Conservation (phyloP, 2,113 vertebrate species). For the Lepus americanus region DNA sequence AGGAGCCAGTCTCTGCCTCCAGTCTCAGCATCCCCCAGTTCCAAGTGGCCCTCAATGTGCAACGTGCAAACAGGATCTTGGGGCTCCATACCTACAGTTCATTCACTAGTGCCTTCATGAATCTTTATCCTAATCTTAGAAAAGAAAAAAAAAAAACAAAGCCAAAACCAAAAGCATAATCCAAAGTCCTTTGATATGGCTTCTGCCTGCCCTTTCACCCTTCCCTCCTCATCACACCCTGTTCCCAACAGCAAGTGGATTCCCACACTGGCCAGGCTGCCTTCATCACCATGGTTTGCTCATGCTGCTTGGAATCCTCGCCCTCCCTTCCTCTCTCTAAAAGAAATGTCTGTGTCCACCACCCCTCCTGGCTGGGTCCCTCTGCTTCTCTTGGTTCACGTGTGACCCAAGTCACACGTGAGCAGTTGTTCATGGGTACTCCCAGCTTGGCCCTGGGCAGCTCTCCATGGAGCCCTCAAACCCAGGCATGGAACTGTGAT, state of each 20-base stretch:
- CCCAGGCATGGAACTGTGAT: accelerated
- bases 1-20: neutral
- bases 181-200: neutral
- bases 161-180: neutral
- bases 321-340: neutral
- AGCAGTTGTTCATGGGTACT: neutral
- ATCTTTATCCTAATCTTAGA: neutral
- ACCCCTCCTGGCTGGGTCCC: too few relatives aligned
- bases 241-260: neutral
- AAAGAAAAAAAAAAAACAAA: neutral
- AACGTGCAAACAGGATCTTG: neutral
- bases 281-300: neutral
- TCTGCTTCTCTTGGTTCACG: neutral
- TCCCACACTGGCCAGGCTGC: neutral
- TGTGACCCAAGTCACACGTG: neutral
- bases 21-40: neutral
- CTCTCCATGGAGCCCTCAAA: accelerated
- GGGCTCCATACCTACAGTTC: neutral
- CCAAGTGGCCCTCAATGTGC: neutral
- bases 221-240: neutral
- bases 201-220: neutral
- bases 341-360: neutral
- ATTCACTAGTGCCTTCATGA: neutral
- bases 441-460: neutral
- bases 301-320: neutral